Evolutionary conservation across 2,888 invertebrate genomes (phyloP).

Genomic region (Pheosia tremula): DNA sequence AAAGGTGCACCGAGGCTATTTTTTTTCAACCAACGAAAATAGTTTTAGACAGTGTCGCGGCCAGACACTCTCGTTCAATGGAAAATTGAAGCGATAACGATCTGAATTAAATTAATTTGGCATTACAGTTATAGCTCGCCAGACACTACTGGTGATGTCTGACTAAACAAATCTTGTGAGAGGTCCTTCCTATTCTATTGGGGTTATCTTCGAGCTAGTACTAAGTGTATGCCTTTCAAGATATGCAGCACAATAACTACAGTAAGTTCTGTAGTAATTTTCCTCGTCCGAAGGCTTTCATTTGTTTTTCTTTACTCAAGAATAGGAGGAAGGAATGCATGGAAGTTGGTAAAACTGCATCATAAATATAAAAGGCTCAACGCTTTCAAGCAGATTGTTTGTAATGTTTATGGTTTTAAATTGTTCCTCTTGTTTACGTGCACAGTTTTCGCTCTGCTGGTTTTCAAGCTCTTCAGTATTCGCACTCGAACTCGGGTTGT

Average conservation of each 20-base stretch:
- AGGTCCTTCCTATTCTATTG: too few species aligned
- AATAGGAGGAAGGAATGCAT: too few species aligned
- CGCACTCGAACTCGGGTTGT: conserved; percentile 50
- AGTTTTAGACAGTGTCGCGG: conserved; percentile 44
- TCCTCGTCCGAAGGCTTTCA: too few species aligned
- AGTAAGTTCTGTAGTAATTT: too few species aligned
- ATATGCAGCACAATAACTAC: too few species aligned
- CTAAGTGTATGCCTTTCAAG: too few species aligned
- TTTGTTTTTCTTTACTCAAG: too few species aligned
- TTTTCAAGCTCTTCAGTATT: conserved; percentile 36
- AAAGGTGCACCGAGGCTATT: conserved; percentile 59
- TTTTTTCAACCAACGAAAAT: conserved; percentile 48
- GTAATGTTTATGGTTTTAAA: conserved; percentile 17
- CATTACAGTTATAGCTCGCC: background rate
- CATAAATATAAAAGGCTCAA: background rate
- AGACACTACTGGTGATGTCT: background rate
- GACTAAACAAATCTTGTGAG: too few species aligned
- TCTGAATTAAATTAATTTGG: conserved; percentile 9
- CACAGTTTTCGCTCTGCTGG: conserved; percentile 36
- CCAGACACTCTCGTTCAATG: conserved; percentile 35
- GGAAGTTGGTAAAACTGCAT: background rate
- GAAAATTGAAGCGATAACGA: conserved; percentile 33
- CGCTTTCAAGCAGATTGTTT: conserved; percentile 3
- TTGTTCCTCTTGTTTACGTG: conserved; percentile 36
- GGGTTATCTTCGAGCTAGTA: too few species aligned